Conservation (phyloP, 2,888 invertebrate species). For the Drosophila longiperda region DNA sequence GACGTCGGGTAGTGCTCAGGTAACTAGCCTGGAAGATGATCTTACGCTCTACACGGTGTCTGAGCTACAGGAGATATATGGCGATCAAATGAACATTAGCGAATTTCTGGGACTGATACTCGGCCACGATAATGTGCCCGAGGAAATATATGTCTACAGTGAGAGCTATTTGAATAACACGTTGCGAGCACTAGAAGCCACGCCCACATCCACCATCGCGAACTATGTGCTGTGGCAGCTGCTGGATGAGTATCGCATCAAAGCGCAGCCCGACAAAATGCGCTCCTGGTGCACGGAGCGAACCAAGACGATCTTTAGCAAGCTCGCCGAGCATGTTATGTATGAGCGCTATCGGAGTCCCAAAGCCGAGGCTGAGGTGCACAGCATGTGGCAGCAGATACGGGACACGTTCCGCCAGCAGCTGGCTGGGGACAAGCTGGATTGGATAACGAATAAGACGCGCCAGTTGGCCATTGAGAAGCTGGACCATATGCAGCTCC, state of each 20-base stretch:
- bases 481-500: constrained; percentile 70
- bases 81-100: constrained; percentile 64
- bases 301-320: constrained; percentile 73
- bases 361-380: constrained; percentile 67
- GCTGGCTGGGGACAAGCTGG: constrained; percentile 68
- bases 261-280: constrained; percentile 29
- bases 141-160: constrained; percentile 71
- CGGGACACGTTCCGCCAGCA: constrained; percentile 65
- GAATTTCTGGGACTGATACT: constrained; percentile 69
- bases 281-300: constrained; percentile 66
- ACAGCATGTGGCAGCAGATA: constrained; percentile 76
- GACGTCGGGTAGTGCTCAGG: constrained; percentile 14
- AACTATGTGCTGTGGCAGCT: constrained; percentile 80
- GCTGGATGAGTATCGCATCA: constrained; percentile 65
- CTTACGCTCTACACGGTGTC: constrained; percentile 49
- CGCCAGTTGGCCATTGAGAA: constrained; percentile 72
- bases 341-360: constrained; percentile 67
- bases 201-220: constrained; percentile 49
- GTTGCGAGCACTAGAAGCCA: constrained; percentile 49
- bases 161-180: constrained; percentile 60
- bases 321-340: constrained; percentile 74
- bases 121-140: constrained; percentile 68
- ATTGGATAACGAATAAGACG: constrained; percentile 78
- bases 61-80: constrained; percentile 60
- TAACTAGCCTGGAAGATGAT: constrained; percentile 40